Conservation (phyloP, 2,888 invertebrate genomes). For the Corythucha ciliata region DNA sequence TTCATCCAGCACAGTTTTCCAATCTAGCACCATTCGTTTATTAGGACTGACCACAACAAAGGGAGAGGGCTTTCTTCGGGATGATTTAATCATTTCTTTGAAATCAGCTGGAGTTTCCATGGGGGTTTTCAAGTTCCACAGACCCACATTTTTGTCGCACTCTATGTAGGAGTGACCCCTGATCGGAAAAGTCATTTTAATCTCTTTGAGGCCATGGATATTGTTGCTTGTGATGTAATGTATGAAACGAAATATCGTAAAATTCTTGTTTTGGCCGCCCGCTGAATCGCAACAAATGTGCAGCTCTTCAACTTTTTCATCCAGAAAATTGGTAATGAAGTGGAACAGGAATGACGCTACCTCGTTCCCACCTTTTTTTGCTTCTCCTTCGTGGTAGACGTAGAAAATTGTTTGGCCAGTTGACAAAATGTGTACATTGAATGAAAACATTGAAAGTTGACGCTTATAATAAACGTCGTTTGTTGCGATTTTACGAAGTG, state of each 20-base stretch:
- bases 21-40: neutral
- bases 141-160: neutral
- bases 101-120: neutral
- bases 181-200: neutral
- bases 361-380: conserved; percentile 31
- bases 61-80: neutral
- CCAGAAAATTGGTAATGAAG: conserved; percentile 28
- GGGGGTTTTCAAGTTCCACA: neutral
- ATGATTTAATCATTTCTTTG: neutral
- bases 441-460: conserved; percentile 19
- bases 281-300: too few species aligned
- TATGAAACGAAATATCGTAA: too few species aligned
- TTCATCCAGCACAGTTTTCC: conserved; percentile 9
- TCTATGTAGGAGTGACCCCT: neutral
- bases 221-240: neutral
- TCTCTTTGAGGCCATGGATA: neutral
- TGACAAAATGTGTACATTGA: conserved; percentile 19
- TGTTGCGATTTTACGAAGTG: conserved; percentile 13
- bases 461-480: conserved; percentile 19
- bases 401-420: conserved; percentile 23
- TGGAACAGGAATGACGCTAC: conserved; percentile 29
- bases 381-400: conserved; percentile 32
- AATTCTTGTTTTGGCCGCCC: too few species aligned
- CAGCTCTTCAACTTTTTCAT: conserved; percentile 17
- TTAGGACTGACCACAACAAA: neutral